Evolutionary conservation across 2,888 invertebrate genomes (phyloP).

Genomic region (Dendrolimus houi): DNA sequence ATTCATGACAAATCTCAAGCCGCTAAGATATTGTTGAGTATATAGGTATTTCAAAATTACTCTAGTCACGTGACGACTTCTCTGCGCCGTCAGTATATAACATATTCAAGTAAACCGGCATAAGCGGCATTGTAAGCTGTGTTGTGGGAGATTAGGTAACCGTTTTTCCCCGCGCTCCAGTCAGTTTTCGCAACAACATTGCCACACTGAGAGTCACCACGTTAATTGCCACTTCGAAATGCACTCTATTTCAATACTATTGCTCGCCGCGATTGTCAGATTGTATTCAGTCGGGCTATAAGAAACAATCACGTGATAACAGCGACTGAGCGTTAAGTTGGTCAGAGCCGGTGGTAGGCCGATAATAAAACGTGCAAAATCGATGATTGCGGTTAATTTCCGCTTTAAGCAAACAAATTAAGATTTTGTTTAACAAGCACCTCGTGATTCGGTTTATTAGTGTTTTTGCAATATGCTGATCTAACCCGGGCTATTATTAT

Average conservation of each 20-base stretch:
- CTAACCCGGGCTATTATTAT: neutral
- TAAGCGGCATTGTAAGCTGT: conserved; percentile 35
- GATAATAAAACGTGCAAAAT: conserved; percentile 29
- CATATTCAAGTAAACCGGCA: conserved; percentile 20
- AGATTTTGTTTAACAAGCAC: neutral
- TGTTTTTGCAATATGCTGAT: conserved; percentile 3
- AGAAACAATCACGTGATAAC: conserved; percentile 25
- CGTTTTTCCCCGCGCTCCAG: conserved; percentile 45
- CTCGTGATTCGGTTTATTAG: neutral
- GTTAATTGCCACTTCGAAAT: conserved; percentile 39
- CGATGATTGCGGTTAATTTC: conserved; percentile 31
- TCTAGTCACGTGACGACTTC: neutral
- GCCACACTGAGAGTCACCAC: conserved; percentile 44
- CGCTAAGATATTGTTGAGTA: no score
- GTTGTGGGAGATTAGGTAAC: conserved; percentile 41
- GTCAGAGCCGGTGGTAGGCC: conserved; percentile 12
- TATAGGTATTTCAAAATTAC: neutral
- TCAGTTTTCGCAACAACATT: conserved; percentile 58
- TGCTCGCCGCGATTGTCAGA: conserved; percentile 7
- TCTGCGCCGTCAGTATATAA: conserved; percentile 6
- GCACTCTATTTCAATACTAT: conserved; percentile 22
- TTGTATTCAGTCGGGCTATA: conserved; percentile 34
- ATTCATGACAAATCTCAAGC: no score
- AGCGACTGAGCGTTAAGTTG: conserved; percentile 15
- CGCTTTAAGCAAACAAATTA: conserved; percentile 12